Evolutionary conservation across 2,888 invertebrate genomes (phyloP), one percentile per base, ranked within the genome.

Genomic region (Strigamia maritima): DNA sequence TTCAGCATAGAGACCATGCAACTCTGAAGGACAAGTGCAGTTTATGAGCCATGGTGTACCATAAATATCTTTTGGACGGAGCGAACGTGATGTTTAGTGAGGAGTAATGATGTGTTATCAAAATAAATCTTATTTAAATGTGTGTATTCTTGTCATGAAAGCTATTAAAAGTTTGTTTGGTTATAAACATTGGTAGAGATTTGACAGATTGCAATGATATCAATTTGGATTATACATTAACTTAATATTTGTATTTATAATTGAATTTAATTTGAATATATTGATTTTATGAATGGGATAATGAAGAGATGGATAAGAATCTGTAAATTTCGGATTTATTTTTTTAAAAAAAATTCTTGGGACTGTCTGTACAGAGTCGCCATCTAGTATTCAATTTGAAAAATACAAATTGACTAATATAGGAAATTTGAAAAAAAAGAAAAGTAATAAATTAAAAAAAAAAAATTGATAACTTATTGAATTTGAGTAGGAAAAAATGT

Each of bases 401-500:
- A 76, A 76, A 76, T 35, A 28, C 28, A 76, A 35, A 76, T 24
- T 16, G 24, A 76, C 49, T 49, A 54, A 7, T 49, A 22, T 49
- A 3, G 2, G 26, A 10, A 75, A 28, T 10, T 38, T 76, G 40
- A 19, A 14, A 76, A 38, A 76, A 54, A 4, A 44, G 22, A 77
- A 12, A 77, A 31, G 49, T 2, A 40, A 49, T n/a, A 24, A n/a
- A 14, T n/a, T 10, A 28, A 26, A 28, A 8, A 75, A 10, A 14
- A 14, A 49, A 54, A 77, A 77, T 49, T 19, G 7, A 77, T 12
- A 54, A 44, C 19, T 14, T 49, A 49, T 49, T 26, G 49, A 77
- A 77, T 49, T 77, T 49, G 49, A 74, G 74, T 14, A 74, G 38
- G 24, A 76, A 40, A 76, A 38, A 76, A 76, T 35, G 14, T 38